Evolutionary conservation across 2,888 invertebrate genomes (phyloP), one percentile per base, ranked within the genome.

Genomic region (Cetonia aurata): DNA sequence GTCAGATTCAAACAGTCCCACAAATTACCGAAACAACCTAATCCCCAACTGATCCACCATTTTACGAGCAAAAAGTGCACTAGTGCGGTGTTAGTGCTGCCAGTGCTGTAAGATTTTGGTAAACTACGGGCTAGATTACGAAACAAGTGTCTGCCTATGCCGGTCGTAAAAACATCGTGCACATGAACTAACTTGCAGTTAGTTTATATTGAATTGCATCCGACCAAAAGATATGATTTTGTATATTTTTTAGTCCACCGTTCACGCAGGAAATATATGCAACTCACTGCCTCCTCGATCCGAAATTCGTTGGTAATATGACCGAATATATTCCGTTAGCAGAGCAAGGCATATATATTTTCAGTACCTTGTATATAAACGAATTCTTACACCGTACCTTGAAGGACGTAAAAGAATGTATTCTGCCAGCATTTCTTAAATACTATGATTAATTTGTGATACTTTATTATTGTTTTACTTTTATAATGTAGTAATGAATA

Each of bases 231-330:
- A 13, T 8, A 57, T 13, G 2, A 41, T n/a, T 42, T 41, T 60
- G 6, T 15, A 6, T 9, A 50, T 33, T 33, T 80, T 81, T 42
- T 84, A 88, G 89, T 17, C 87, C 90, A 0, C 90, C 90, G 0
- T 90, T 88, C 82, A 85, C 84, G 8, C 83, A 87, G 65, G 75
- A 81, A 3, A 84, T 89, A 0, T 86, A 86, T 76, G 88, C 91
- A 10, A 92, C 91, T 0, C 93, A 93, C 73, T 93, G 92, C 78
- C 89, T 94, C 74, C 86, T 93, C 17, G 93, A 94, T 79, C 77
- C 88, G 75, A 82, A 80, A 75, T 75, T 72, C 50, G 77, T 81
- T 0, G 71, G 75, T 4, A 79, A 82, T 73, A 75, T 79, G 56
- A 70, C 75, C 4, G 76, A 78, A n/a, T 84, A 79, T 72, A 74